Base-by-base conservation (phyloP, 2,888 invertebrate genomes). In the Drosophila algonquin region DNA sequence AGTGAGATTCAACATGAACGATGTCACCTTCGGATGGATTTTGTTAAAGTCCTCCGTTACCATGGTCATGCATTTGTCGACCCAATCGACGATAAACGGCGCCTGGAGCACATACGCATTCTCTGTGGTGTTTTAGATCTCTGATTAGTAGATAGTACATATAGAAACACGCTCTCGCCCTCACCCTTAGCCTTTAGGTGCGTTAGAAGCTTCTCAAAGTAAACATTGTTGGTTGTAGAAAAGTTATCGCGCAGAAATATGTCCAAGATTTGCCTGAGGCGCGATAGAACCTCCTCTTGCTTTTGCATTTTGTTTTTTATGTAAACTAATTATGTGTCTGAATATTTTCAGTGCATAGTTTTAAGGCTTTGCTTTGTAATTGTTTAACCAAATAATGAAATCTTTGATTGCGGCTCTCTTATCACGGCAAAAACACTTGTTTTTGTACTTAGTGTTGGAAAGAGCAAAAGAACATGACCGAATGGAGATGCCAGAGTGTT, bases 1-100 rank as follows among this genome's bases (percentile, higher is more conserved):
- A 3, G 94, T 92, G 8, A 96, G 89, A 82, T 95, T 94, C 9
- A 95, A 91, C 45, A 95, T 93, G 77, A 96, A 96, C 6, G 95
- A 92, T n/a, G 92, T 89, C 6, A 94, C 91, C 62, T 92, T 90
- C 46, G 93, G 92, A 50, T 93, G 93, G 1, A 94, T 92, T 53
- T 81, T 78, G 14, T 72, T 73, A 18, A 88, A 81, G 46, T 90
- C 90, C 16, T 87, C 84, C 59, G 91, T 91, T 84, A 93, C 91
- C 40, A 92, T 70, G 8, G 86, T 85, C 0, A 93, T 81, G 30
- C 93, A 93, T 55, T 91, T 86, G 73, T 93, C 90, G 18, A 94
- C 87, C 93, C 93, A 94, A 55, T 92, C 90, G 9, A 88, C 73
- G n/a, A 92, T 90, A 63, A 91, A 90, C 4, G 92, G 91, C 6